Conservation (phyloP, 2,888 invertebrate genomes). For the Melipona bicolor region DNA sequence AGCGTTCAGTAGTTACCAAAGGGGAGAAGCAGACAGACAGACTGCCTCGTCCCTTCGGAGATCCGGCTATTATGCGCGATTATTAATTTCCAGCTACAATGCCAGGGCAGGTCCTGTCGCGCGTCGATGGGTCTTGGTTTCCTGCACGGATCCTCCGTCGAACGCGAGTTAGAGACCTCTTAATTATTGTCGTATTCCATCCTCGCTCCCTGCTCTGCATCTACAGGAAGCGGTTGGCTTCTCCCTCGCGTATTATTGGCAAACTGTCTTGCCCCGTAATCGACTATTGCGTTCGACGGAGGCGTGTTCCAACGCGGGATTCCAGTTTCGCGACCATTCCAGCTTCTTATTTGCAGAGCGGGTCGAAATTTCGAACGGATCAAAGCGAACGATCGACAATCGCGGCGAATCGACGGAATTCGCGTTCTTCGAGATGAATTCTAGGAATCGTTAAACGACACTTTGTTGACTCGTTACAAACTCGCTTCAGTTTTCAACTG, state of each 20-base stretch:
- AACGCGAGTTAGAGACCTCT: conserved; percentile 51
- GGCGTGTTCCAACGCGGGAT: not conserved
- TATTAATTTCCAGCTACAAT: conserved; percentile 65
- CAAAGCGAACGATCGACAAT: too few relatives aligned
- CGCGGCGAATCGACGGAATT: too few relatives aligned
- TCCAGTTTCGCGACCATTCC: not conserved
- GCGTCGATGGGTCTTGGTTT: conserved; percentile 37
- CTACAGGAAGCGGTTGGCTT: conserved; percentile 13
- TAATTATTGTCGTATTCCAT: conserved; percentile 54
- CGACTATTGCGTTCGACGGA: conserved; percentile 16
- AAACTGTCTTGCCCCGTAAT: conserved; percentile 18
- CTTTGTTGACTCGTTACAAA: too few relatives aligned
- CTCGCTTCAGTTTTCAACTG: not conserved
- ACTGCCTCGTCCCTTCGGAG: conserved; percentile 36
- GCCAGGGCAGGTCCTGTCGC: conserved; percentile 52
- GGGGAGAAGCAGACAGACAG: not conserved
- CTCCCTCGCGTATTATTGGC: conserved; percentile 36
- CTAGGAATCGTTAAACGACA: too few relatives aligned
- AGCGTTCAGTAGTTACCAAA: conserved; percentile 45
- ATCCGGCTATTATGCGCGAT: conserved; percentile 66
- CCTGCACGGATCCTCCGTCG: conserved; percentile 37
- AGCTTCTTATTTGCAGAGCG: not conserved
- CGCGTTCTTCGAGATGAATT: too few relatives aligned
- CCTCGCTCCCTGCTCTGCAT: not conserved
- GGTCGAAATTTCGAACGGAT: too few relatives aligned